A percentile compares a stretch with the other conserved stretches of the same genome.
These are phyloP conservation scores for Limnodromus scolopaceus DNA, from an alignment of 2,797 vertebrate species.

Conservation along the genomic window DNA sequence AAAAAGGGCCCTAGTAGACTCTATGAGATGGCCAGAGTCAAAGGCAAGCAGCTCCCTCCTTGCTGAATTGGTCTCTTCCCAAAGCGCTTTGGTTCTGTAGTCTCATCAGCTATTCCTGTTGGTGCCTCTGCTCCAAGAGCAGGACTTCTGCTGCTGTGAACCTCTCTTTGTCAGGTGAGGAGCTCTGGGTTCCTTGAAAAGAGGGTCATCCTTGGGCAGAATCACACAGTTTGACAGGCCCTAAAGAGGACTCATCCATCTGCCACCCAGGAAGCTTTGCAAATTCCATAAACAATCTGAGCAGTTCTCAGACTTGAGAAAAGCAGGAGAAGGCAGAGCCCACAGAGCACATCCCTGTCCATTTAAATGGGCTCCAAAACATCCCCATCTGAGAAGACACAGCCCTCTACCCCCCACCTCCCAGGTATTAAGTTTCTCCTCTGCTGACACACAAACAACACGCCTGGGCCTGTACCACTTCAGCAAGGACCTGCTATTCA, in stretches of 20 bases:
- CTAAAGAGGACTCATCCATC: not conserved
- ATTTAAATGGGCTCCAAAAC: not conserved
- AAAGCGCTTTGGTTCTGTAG: not conserved
- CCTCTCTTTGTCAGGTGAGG: not conserved
- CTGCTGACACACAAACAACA: not conserved
- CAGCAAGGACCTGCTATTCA: not conserved
- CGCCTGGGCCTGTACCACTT: not conserved
- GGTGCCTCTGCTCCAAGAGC: not conserved
- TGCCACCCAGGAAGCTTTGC: not conserved
- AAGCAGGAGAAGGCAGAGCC: not conserved
- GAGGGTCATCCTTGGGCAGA: not conserved
- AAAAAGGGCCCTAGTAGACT: not conserved
- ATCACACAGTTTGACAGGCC: not conserved
- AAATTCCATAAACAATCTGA: not conserved
- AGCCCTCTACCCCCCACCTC: not conserved
- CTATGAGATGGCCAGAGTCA: fast-evolving
- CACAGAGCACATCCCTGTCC: not conserved
- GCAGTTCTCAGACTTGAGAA: not conserved
- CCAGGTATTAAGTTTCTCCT: not conserved
- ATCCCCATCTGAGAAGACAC: not conserved
- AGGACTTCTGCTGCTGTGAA: not conserved
- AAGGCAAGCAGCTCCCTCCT: not conserved
- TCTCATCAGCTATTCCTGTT: not conserved
- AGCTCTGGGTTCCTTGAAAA: not conserved
- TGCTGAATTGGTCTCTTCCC: not conserved